Evolutionary conservation across 2,797 vertebrate genomes (phyloP).

Genomic region (Dallia pectoralis): DNA sequence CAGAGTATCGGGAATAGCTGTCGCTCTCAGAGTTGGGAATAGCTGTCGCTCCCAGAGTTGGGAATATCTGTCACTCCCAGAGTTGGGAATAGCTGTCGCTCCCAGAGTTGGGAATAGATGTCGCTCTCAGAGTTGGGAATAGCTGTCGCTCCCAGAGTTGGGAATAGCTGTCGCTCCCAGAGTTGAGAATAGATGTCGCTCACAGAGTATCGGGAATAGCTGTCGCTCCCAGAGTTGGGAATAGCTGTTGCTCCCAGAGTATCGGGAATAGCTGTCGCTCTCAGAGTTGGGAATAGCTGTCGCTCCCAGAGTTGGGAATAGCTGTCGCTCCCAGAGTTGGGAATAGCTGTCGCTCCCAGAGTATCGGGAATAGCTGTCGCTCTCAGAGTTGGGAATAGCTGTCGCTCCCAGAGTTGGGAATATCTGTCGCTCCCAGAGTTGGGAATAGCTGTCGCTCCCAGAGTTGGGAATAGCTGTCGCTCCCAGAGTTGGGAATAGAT

Average conservation of each 20-base stretch:
- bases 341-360: too few species aligned
- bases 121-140: neutral
- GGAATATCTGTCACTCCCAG: neutral
- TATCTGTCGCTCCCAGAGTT: neutral
- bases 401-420: too few species aligned
- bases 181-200: too few species aligned
- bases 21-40: neutral
- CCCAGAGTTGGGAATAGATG: neutral
- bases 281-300: neutral
- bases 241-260: too few species aligned
- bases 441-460: too few species aligned
- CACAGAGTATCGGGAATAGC: too few species aligned
- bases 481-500: neutral
- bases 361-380: too few species aligned
- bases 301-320: too few species aligned
- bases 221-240: neutral
- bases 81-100: too few species aligned
- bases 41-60: too few species aligned
- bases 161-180: neutral
- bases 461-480: neutral
- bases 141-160: too few species aligned
- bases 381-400: neutral
- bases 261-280: constrained; percentile 3
- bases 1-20: too few species aligned
- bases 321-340: neutral